Evolutionary conservation across 2,797 vertebrate genomes (phyloP).

Genomic region (Buceros bicornis): DNA sequence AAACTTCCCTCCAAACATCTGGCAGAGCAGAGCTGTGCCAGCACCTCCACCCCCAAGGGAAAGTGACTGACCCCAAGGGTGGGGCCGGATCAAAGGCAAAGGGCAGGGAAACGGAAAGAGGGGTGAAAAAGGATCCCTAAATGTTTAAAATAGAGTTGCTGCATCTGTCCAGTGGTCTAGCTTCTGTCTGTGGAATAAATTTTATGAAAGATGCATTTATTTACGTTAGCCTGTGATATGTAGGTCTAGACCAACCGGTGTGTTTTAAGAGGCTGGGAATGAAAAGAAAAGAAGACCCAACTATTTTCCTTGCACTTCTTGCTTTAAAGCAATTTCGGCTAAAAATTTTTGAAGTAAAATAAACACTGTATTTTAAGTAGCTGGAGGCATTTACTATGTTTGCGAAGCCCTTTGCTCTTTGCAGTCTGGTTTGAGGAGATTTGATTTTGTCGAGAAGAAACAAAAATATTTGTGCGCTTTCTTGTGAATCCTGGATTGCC

Average conservation of each 20-base stretch:
- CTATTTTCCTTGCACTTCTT: conserved; percentile 33
- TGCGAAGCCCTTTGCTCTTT: conserved; percentile 48
- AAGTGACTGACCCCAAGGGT: conserved; percentile 10
- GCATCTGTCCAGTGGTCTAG: conserved; percentile 37
- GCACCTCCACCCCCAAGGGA: neutral
- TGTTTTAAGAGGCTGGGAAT: conserved; percentile 15
- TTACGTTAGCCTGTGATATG: conserved; percentile 39
- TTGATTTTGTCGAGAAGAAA: conserved; percentile 34
- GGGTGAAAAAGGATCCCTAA: conserved; percentile 19
- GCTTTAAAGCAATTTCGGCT: conserved; percentile 45
- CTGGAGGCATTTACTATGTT: conserved; percentile 47
- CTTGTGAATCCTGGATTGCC: neutral
- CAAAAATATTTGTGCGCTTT: conserved; percentile 22
- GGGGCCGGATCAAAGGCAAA: conserved; percentile 43
- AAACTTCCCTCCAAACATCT: conserved; percentile 38
- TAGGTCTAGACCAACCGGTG: conserved; percentile 21
- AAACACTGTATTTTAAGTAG: conserved; percentile 60
- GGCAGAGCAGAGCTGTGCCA: neutral
- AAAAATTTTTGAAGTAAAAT: conserved; percentile 69
- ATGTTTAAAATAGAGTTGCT: conserved; percentile 30
- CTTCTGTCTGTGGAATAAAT: conserved; percentile 46
- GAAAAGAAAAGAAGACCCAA: neutral
- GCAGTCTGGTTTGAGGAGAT: neutral
- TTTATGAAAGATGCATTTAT: conserved; percentile 65
- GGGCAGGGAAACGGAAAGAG: neutral